Evolutionary conservation across 2,113 vertebrate species (phyloP).

Genomic region (Manacus vitellinus): DNA sequence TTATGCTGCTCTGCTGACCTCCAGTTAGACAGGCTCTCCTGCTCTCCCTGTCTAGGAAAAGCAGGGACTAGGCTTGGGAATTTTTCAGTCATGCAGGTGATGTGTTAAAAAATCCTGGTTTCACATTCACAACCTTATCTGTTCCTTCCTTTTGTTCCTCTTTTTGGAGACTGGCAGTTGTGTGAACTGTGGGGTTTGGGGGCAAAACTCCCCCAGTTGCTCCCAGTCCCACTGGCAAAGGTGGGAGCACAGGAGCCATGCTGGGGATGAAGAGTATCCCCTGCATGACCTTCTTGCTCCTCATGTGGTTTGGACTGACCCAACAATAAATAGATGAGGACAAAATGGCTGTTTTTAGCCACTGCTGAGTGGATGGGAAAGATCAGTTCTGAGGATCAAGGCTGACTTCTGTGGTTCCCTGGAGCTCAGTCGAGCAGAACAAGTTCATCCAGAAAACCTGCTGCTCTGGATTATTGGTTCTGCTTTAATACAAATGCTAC

Average conservation of each 20-base stretch:
- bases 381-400: neutral
- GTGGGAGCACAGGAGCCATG: fast-evolving
- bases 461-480: neutral
- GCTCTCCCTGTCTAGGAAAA: neutral
- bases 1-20: neutral
- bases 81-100: neutral
- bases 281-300: neutral
- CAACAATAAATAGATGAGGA: fast-evolving
- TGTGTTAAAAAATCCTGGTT: neutral
- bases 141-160: neutral
- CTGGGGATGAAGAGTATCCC: neutral
- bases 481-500: neutral
- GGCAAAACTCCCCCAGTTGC: neutral
- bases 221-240: neutral
- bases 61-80: neutral
- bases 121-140: neutral
- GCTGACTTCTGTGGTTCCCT: fast-evolving
- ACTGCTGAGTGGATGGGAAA: neutral
- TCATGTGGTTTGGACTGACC: neutral
- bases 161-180: neutral
- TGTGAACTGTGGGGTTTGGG: neutral
- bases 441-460: neutral
- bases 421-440: neutral
- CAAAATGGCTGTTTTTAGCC: neutral
- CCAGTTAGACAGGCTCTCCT: neutral